A percentile compares a stretch with the other conserved stretches of the same genome.
phyloP scores from a whole-genome alignment of 2,888 invertebrate genomes.

The Drosophila cracens region DNA sequence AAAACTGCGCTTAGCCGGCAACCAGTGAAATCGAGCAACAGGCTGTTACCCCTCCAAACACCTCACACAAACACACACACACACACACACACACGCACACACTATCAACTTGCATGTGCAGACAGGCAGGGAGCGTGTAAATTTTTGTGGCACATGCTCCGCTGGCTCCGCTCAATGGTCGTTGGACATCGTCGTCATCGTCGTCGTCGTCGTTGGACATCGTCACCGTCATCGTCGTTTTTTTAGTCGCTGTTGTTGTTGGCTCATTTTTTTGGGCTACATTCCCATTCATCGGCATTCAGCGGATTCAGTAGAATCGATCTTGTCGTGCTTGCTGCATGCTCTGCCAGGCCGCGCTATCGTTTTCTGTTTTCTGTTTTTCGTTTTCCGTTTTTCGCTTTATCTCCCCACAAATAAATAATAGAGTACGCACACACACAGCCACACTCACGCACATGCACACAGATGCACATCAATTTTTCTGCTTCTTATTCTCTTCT shows the following conservation, averaged over 20 bases:
- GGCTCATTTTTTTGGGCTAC: slow-evolving; percentile 51
- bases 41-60: background rate
- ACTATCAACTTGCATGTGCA: slow-evolving; percentile 3
- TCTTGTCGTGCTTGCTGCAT: slow-evolving; percentile 83
- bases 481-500: background rate
- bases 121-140: slow-evolving; percentile 27
- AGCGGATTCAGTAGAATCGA: slow-evolving; percentile 83
- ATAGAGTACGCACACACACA: slow-evolving; percentile 5
- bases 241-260: slow-evolving; percentile 40
- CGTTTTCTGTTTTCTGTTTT: slow-evolving; percentile 21
- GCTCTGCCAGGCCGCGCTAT: slow-evolving; percentile 55
- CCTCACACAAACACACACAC: background rate
- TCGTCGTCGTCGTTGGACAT: slow-evolving; percentile 30
- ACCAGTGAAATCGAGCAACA: slow-evolving; percentile 4
- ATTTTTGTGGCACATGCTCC: slow-evolving; percentile 53
- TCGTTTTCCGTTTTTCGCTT: slow-evolving; percentile 6
- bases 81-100: background rate
- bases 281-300: slow-evolving; percentile 52
- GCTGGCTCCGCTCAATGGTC: slow-evolving; percentile 24
- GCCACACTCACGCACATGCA: background rate
- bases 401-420: slow-evolving; percentile 3
- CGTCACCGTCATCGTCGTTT: slow-evolving; percentile 28
- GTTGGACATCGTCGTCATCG: slow-evolving; percentile 40
- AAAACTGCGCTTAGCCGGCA: background rate
- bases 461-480: slow-evolving; percentile 2